Evolutionary conservation across 1,140 invertebrate genomes (phyloP), one percentile per base, ranked within the genome.

Genomic region (Cotesia chilonis): DNA sequence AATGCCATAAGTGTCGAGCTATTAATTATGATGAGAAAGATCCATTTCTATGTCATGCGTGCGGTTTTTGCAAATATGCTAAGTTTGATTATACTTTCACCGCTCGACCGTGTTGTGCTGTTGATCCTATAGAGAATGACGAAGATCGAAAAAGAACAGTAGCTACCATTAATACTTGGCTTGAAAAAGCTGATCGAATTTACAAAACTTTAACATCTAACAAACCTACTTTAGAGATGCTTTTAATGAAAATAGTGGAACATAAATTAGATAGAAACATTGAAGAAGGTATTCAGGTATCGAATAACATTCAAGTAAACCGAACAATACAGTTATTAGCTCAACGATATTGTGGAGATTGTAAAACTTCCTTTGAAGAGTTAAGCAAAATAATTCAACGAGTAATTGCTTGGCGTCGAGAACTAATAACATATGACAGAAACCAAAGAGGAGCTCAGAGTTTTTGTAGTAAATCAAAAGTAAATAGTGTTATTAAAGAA

Each of bases 21-120:
- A 99, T 99, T 75, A 99, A 99, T 87, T 99, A 99, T 87, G 98
- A 99, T 84, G 97, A 99, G 84, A 98, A 98, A 84, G 98, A 99
- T 89, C 98, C 98, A 1, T 99, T 99, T 90, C 86, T 99, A 10
- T 99, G 98, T 84, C 98, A 99, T 86, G 94, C 96, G 6, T 99
- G 98, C 87, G 98, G 98, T 2, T 99, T 98, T 86, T 99, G 97
- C 88, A 99, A 99, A 87, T 99, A 99, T 87, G 98, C 97, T n/a
- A 98, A 99, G 86, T 98, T 99, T 85, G 98, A 99, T 87, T 97
- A 95, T 81, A 96, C 94, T 7, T 88, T 99, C 61, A 94, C 93
- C 3, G 96, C 94, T 1, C 91, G 95, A 54, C 93, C 95, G 0
- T 97, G 96, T 80, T 98, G 96, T 87, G 96, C 96, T 20, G 96